A percentile compares a stretch with the other conserved stretches of the same genome.
These are phyloP conservation scores for Cyphomyrus plagiostoma DNA, from an alignment of 2,113 vertebrate species.

Conservation along the genomic window DNA sequence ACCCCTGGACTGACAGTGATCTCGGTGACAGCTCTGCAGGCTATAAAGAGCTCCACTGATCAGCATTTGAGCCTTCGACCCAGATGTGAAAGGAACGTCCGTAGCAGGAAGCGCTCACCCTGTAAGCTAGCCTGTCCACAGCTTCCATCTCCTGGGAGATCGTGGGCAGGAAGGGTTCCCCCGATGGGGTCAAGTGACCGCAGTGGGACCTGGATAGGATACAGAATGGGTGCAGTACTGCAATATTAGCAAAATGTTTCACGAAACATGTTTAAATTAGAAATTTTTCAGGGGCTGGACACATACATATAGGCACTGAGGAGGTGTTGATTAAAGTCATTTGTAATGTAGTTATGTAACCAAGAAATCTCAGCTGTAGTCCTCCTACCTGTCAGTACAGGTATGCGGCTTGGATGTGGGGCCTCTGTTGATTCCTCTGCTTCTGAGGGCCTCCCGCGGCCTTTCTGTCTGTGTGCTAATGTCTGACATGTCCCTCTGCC, in stretches of 20 bases:
- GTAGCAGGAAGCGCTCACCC: constrained; percentile 30
- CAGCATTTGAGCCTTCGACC: not conserved
- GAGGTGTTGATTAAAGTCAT: not conserved
- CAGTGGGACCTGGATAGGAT: constrained; percentile 45
- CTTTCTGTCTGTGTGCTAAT: constrained; percentile 47
- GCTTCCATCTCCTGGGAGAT: constrained; percentile 57
- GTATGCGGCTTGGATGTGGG: constrained; percentile 51
- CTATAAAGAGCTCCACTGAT: not conserved
- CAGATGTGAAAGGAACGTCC: not conserved
- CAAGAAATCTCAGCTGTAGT: not conserved
- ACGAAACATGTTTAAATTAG: not conserved
- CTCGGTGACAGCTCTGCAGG: not conserved
- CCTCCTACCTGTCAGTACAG: constrained; percentile 34
- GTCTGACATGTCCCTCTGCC: constrained; percentile 44
- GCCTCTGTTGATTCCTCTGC: constrained; percentile 25
- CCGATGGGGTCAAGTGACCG: constrained; percentile 46
- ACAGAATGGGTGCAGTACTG: not conserved
- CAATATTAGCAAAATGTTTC: not conserved
- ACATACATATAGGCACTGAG: not conserved
- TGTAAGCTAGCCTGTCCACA: constrained; percentile 52
- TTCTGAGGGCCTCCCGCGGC: constrained; percentile 54
- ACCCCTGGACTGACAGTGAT: not conserved
- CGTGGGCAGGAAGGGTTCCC: constrained; percentile 50
- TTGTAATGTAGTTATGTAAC: not conserved
- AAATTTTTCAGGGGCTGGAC: not conserved